These are phyloP conservation scores for Calliscelio sp. DNA, from an alignment of 2,888 invertebrate genomes.

Conservation along the genomic window DNA sequence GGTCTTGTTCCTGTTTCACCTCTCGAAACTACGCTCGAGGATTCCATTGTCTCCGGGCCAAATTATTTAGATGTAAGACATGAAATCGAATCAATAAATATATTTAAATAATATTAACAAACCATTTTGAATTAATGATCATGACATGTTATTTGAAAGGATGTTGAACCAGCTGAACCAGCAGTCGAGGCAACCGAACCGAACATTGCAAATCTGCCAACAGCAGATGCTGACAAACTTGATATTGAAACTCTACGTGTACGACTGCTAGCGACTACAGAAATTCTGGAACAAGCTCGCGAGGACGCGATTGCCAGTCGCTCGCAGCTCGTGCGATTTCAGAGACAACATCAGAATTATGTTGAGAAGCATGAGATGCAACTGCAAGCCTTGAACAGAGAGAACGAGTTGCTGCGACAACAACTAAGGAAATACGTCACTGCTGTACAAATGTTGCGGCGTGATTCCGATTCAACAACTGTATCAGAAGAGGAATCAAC, in stretches of 20 bases:
- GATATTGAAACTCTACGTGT: slow-evolving; percentile 80
- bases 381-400: slow-evolving; percentile 90
- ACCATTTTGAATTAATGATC: too few relatives aligned
- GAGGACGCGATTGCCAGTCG: slow-evolving; percentile 83
- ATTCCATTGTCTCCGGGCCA: slow-evolving; percentile 82
- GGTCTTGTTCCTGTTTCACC: slow-evolving; percentile 84
- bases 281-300: slow-evolving; percentile 83
- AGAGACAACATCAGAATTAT: slow-evolving; percentile 84
- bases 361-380: slow-evolving; percentile 85
- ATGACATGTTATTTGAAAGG: slow-evolving; percentile 78
- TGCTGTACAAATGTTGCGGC: slow-evolving; percentile 94
- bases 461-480: slow-evolving; percentile 85
- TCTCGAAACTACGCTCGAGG: slow-evolving; percentile 83
- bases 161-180: slow-evolving; percentile 82
- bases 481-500: slow-evolving; percentile 83
- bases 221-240: slow-evolving; percentile 77
- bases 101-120: background rate
- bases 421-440: slow-evolving; percentile 95
- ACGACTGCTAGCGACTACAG: slow-evolving; percentile 81
- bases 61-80: slow-evolving; percentile 84
- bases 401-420: slow-evolving; percentile 94
- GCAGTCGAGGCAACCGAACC: slow-evolving; percentile 81
- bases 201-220: slow-evolving; percentile 79
- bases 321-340: slow-evolving; percentile 82
- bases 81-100: background rate